phyloP scores from a whole-genome alignment of 2,113 vertebrate species.

The Petrocephalus microphthalmus region DNA sequence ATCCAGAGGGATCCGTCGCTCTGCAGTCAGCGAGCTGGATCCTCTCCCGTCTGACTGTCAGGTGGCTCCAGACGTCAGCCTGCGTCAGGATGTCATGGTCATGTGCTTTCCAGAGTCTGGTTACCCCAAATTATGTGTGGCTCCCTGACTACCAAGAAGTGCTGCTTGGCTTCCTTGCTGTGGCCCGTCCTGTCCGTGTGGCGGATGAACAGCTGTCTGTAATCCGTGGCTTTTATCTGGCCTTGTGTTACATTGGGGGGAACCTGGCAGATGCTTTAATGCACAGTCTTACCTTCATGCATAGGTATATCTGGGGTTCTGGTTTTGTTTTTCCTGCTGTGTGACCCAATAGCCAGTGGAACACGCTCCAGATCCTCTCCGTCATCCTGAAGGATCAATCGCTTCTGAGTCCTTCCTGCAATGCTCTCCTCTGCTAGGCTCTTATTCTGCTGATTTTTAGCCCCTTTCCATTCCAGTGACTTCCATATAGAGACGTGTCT shows the following conservation, averaged over 20 bases:
- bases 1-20: background rate
- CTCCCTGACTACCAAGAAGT: conserved; percentile 71
- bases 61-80: conserved; percentile 54
- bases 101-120: conserved; percentile 64
- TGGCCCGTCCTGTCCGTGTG: conserved; percentile 80
- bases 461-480: background rate
- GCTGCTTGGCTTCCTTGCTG: conserved; percentile 55
- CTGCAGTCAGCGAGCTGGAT: conserved; percentile 2
- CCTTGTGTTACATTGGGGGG: conserved; percentile 67
- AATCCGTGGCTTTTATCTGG: conserved; percentile 84
- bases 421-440: background rate
- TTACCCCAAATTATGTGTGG: conserved; percentile 77
- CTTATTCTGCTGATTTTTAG: background rate
- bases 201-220: conserved; percentile 73
- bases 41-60: conserved; percentile 38
- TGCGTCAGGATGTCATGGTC: conserved; percentile 67
- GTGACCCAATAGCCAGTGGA: conserved; percentile 20
- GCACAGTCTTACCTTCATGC: conserved; percentile 53
- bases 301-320: conserved; percentile 20
- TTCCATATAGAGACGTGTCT: background rate
- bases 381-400: background rate
- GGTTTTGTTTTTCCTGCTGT: conserved; percentile 31
- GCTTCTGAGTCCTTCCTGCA: background rate
- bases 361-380: background rate
- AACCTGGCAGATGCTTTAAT: conserved; percentile 74